Base-by-base conservation (phyloP, 2,888 invertebrate species). In the Steinernema carpocapsae region DNA sequence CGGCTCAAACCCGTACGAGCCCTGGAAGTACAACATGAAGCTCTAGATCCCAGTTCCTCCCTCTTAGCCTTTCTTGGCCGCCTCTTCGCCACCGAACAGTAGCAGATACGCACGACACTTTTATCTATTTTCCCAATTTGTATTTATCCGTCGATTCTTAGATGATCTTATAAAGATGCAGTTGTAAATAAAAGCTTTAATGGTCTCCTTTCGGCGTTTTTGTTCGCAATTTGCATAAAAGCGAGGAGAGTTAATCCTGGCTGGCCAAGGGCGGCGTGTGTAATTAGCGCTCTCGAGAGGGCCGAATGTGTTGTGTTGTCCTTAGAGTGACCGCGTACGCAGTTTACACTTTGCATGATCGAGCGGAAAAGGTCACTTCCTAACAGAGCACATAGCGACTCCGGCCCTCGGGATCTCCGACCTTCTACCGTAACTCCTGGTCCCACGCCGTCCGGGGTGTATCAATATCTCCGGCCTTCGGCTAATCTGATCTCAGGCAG, bases 121-220 rank as follows among this genome's bases (percentile, higher is more conserved):
- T 37, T 37, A 37, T 37, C 37, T 37, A 37, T 37, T 37, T n/a
- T 37, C 37, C 37, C 37, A 10, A 37, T 37, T 37, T 37, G 37
- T 37, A 37, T 37, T 37, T 37, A 3, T 10, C 37, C 48, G 24
- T 32, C 64, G 32, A n/a, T 17, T 64, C 29, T 64, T 64, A 64
- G 64, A 64, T 64, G 64, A 64, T 64, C 64, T 64, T 64, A 29
- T 37, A 37, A 64, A 37, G 32, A 64, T 29, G 22, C 32, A 22
- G 32, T 64, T 64, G 64, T 64, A 64, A 64, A 64, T 64, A 64
- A 64, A 64, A 64, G 64, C 64, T 64, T 64, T 64, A 64, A 64
- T 64, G 64, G 24, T 26, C 64, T 64, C 32, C 64, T 37, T 37
- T 37, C 17, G 48, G 48, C 48, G 48, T 10, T 37, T 37, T 37